Evolutionary conservation across 2,888 invertebrate species (phyloP), one percentile per base, ranked within the genome.

Genomic region (Galeopsomyia nigrocyanea): DNA sequence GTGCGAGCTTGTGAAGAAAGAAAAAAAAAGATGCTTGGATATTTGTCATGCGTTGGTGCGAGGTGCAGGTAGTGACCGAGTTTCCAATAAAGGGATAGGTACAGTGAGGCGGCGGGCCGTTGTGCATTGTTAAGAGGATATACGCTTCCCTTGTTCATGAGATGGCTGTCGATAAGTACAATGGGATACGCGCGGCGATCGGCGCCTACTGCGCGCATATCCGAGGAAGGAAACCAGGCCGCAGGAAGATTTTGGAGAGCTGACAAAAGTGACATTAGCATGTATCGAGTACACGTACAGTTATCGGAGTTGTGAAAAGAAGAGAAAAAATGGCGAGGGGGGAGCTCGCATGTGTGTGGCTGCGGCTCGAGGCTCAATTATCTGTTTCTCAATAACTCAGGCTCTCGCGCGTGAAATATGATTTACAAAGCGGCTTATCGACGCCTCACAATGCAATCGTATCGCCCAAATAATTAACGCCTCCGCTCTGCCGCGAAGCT

Each of bases 391-490:
- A 22, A 56, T 22, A 22, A 22, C 39, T 49, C 26, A 39, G 39
- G 39, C 39, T 49, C 49, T 60, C 21, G 13, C 61, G 22, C 61
- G 22, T 16, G 31, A 51, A 17, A 51, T 17, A 31, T 9, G 3
- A 55, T 39, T 39, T 39, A 39, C 39, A 47, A 56, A 21, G 19
- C 19, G 14, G 22, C 63, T 55, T 69, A 69, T 69, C 68, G 62
- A 63, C 57, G 57, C 56, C 49, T 62, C n/a, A 22, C 31, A 39
- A 39, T 39, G 39, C 39, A 65, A 66, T 66, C 50, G 16, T 73
- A 69, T 63, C 60, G 14, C 47, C 58, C n/a, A 57, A 66, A 67
- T 73, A 70, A 73, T 66, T 69, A 63, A 17, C 71, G 62, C 66
- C 71, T 56, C 57, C 62, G 65, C 61, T 10, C n/a, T n/a, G 19